Evolutionary conservation across 2,797 vertebrate genomes (phyloP).

Genomic region (Mustela erminea): DNA sequence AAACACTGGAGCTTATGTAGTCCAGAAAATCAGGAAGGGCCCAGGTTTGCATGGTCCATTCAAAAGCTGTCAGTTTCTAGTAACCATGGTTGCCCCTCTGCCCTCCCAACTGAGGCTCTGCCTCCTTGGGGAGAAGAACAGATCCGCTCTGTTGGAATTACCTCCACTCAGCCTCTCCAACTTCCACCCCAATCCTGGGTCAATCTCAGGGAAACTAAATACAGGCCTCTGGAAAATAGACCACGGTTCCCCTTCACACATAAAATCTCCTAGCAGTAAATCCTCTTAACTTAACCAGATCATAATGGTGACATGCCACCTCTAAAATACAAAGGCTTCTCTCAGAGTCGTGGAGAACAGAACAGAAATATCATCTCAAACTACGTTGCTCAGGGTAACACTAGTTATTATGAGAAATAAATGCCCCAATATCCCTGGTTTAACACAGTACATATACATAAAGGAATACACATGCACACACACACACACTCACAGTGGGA

Average conservation of each 20-base stretch:
- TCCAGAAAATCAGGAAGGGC: neutral
- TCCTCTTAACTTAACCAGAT: neutral
- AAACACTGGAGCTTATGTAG: neutral
- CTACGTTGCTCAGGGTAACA: neutral
- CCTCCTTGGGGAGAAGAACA: neutral
- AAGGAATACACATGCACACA: neutral
- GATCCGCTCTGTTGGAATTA: neutral
- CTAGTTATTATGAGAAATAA: neutral
- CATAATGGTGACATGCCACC: neutral
- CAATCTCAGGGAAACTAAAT: neutral
- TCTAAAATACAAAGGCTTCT: neutral
- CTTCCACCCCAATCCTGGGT: neutral
- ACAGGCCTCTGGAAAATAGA: neutral
- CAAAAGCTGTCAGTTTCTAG: neutral
- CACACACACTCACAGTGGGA: neutral
- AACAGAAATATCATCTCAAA: neutral
- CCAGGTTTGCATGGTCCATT: neutral
- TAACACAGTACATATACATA: neutral
- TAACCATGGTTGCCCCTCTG: neutral
- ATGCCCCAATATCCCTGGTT: neutral
- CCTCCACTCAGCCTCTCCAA: neutral
- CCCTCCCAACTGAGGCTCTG: neutral
- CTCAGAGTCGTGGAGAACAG: neutral
- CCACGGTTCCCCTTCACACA: neutral
- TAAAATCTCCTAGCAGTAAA: neutral